These are phyloP conservation scores for Tadarida brasiliensis DNA, from an alignment of 2,797 vertebrate genomes.

Conservation along the genomic window DNA sequence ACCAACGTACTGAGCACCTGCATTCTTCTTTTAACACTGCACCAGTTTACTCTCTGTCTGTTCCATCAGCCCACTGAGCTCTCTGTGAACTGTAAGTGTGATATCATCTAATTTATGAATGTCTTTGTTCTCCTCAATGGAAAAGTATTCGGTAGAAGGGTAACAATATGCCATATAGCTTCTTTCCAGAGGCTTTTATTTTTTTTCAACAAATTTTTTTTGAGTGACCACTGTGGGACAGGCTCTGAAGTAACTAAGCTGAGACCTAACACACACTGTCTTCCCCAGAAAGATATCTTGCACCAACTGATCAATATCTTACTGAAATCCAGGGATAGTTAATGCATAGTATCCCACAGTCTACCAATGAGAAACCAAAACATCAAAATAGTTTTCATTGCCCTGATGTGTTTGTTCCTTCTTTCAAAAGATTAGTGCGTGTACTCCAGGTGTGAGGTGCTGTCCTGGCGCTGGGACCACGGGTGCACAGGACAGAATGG, in stretches of 20 bases:
- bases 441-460: neutral
- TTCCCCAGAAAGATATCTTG: neutral
- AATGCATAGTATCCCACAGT: neutral
- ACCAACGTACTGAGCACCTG: neutral
- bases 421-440: neutral
- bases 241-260: neutral
- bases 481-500: neutral
- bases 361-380: neutral
- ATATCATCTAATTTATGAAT: neutral
- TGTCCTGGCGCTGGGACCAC: neutral
- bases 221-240: neutral
- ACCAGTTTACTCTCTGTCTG: slow-evolving; percentile 33
- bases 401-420: neutral
- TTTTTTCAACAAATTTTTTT: neutral
- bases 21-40: neutral
- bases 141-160: neutral
- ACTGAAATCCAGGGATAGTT: neutral
- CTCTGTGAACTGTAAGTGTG: neutral
- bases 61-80: neutral
- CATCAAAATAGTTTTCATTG: neutral
- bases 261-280: neutral
- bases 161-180: neutral
- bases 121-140: neutral
- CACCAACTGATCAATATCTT: neutral
- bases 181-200: neutral